Base-by-base conservation (phyloP, 2,113 vertebrate genomes). In the Regulus satrapa region DNA sequence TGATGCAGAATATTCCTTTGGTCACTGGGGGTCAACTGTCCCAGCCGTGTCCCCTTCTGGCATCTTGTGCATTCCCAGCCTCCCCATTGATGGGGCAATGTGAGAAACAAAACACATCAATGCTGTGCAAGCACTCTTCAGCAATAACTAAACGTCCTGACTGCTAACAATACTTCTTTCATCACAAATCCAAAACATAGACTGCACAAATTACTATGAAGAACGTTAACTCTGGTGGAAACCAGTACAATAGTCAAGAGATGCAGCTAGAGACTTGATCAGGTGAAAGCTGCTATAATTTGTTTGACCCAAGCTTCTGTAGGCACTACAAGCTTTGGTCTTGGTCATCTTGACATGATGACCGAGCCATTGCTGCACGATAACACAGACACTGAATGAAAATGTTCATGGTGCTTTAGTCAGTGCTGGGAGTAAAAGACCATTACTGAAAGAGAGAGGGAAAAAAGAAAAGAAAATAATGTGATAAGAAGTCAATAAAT, bases 21-120 rank as follows among this genome's bases (percentile, higher is more conserved):
- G 51, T 82, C 69, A 40, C 11, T 0, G 40, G 20, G 10, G 48
- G 6, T 49, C 55, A 74, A 4, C 46, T 66, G 25, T 54, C 51
- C 36, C 21, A 28, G 14, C 38, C 25, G 19, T 67, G 38, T 45
- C 28, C 51, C 46, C 28, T 40, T 46, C 8, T 1, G 10, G 4
- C 25, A 54, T 12, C n/a, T 40, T 46, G 25, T 54, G 56, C 49
- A 64, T 5, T 7, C 17, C 21, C 45, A 85, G 55, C 28, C 48
- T 36, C 9, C 29, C 21, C 5, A 1, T 0, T 40, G 51, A 11
- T 3, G 5, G 38, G 24, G 51, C 6, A 9, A 25, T 1, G 3
- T 32, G 40, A 88, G 74, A 61, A 92, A 43, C 19, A 68, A 26
- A 48, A 41, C 52, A 7, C 1, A 10, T 78, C 2, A 1, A 0